These are phyloP conservation scores for Eleginops maclovinus DNA, from an alignment of 2,113 vertebrate genomes.

Conservation along the genomic window DNA sequence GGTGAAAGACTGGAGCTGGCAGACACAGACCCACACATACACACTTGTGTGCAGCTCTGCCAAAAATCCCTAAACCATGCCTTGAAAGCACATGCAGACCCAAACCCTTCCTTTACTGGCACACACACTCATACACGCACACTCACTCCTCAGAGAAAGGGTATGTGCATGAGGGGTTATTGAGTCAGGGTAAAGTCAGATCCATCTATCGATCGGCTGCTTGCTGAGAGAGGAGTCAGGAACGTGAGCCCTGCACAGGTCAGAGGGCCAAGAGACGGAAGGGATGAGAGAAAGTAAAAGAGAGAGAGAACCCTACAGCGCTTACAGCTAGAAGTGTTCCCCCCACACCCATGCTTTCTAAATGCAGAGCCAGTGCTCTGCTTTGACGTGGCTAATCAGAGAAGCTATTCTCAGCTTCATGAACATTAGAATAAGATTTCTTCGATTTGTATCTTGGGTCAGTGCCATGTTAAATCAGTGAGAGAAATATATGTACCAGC, in stretches of 20 bases:
- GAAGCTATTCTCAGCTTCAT: conserved; percentile 40
- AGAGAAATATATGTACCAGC: conserved; percentile 39
- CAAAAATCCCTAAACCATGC: conserved; percentile 65
- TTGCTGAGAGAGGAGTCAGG: conserved; percentile 77
- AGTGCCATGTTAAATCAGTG: conserved; percentile 55
- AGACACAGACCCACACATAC: conserved; percentile 64
- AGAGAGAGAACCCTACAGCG: conserved; percentile 29
- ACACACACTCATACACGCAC: conserved; percentile 40
- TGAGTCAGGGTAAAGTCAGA: conserved; percentile 80
- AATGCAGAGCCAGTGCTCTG: conserved; percentile 34
- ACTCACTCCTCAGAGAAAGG: conserved; percentile 61
- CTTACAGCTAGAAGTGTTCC: conserved; percentile 39
- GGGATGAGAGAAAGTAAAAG: conserved; percentile 50
- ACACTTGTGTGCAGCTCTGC: conserved; percentile 56
- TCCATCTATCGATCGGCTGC: conserved; percentile 79
- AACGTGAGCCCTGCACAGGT: conserved; percentile 78
- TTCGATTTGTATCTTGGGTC: conserved; percentile 59
- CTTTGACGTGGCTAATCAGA: conserved; percentile 52
- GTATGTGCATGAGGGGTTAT: conserved; percentile 75
- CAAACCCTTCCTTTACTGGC: conserved; percentile 45
- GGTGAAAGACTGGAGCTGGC: conserved; percentile 82
- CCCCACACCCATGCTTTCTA: conserved; percentile 39
- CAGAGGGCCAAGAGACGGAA: conserved; percentile 65
- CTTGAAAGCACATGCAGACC: conserved; percentile 57
- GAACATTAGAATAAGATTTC: conserved; percentile 52